These are phyloP conservation scores for Drosophila sp. DNA, from an alignment of 1,140 invertebrate genomes.

Conservation along the genomic window DNA sequence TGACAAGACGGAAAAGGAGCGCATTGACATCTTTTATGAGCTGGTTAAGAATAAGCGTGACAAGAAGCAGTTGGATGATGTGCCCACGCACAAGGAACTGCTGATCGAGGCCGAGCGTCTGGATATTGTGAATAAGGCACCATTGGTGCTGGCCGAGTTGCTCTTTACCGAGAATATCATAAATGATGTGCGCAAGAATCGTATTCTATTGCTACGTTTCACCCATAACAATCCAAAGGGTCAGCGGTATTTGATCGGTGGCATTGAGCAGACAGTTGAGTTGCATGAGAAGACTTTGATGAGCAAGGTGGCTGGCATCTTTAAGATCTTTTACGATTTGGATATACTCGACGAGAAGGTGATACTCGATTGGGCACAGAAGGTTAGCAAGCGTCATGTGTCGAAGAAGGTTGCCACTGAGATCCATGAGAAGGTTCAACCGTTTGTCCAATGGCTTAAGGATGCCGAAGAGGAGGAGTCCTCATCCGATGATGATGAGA, in stretches of 20 bases:
- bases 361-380: conserved; percentile 97
- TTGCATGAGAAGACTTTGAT: conserved; percentile 92
- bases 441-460: conserved; percentile 98
- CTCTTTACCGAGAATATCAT: conserved; percentile 93
- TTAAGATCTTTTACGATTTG: conserved; percentile 95
- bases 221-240: conserved; percentile 95
- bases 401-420: conserved; percentile 95
- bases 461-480: conserved; percentile 97
- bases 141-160: conserved; percentile 96
- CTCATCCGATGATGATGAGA: conserved; percentile 89
- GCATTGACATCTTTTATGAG: conserved; percentile 97
- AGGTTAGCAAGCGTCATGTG: conserved; percentile 97
- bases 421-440: conserved; percentile 95
- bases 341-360: conserved; percentile 98
- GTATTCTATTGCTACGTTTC: conserved; percentile 92
- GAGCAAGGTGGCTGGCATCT: conserved; percentile 94
- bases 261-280: conserved; percentile 96
- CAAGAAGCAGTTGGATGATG: conserved; percentile 87
- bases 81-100: conserved; percentile 91
- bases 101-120: conserved; percentile 97
- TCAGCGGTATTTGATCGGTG: conserved; percentile 97
- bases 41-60: conserved; percentile 91
- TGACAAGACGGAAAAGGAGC: conserved; percentile 97
- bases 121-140: conserved; percentile 97
- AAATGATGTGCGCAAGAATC: conserved; percentile 90